Conservation (phyloP, 2,888 invertebrate genomes). For the Machimus atricapillus region DNA sequence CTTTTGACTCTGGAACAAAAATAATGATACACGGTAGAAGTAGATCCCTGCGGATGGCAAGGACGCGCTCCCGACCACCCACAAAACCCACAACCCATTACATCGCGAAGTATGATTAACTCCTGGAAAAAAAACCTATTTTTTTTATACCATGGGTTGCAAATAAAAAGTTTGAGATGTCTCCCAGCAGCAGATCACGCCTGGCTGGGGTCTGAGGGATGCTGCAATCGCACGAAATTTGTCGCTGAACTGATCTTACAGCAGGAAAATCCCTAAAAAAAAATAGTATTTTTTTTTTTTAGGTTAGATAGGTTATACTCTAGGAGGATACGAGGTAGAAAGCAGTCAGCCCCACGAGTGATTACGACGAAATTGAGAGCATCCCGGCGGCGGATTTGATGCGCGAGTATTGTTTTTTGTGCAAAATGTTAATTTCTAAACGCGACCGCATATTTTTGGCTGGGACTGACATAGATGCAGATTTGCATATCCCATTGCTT, state of each 20-base stretch:
- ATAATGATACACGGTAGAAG: neutral
- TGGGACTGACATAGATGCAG: neutral
- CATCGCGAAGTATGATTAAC: constrained; percentile 9
- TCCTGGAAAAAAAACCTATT: neutral
- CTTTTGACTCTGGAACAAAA: neutral
- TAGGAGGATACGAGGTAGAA: neutral
- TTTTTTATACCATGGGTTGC: neutral
- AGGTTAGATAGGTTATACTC: neutral
- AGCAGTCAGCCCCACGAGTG: neutral
- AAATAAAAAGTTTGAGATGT: constrained; percentile 28
- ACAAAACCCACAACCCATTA: neutral
- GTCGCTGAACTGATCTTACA: constrained; percentile 17
- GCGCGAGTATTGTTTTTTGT: constrained; percentile 6
- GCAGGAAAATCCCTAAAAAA: neutral
- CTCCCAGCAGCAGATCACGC: neutral
- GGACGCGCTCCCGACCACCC: neutral
- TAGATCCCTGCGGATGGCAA: constrained; percentile 3
- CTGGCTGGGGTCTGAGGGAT: neutral
- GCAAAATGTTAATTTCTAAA: constrained; percentile 29
- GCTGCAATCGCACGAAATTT: neutral
- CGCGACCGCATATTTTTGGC: neutral
- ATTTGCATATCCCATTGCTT: neutral
- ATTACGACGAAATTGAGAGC: constrained; percentile 15
- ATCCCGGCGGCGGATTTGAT: neutral
- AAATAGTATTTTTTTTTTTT: neutral